Evolutionary conservation across 1,140 invertebrate species (phyloP).

Genomic region (Apolygus lucorum): DNA sequence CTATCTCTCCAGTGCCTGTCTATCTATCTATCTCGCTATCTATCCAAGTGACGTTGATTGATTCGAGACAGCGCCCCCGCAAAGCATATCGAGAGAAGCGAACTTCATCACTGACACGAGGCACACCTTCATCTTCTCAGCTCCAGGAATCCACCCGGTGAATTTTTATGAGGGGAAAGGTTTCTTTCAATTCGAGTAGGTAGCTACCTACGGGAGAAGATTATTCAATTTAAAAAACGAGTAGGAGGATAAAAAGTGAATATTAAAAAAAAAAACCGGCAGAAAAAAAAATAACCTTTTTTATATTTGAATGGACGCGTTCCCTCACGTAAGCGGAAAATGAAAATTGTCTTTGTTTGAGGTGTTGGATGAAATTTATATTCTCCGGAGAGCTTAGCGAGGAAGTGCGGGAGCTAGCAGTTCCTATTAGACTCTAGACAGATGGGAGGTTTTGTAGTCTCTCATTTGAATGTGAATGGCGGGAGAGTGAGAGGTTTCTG

Average conservation of each 20-base stretch:
- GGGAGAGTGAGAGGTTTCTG: not conserved
- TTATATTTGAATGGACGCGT: not conserved
- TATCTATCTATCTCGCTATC: not conserved
- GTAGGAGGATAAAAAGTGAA: not conserved
- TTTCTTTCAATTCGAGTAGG: not conserved
- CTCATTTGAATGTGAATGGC: not conserved
- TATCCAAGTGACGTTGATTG: not conserved
- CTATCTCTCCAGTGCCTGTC: not conserved
- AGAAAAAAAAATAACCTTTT: no score
- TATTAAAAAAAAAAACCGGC: no score
- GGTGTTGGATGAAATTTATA: not conserved
- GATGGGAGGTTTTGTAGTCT: not conserved
- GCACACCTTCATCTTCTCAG: no score
- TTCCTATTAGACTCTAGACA: not conserved
- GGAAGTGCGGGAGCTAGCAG: not conserved
- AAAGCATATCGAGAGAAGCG: not conserved
- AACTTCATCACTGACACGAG: not conserved
- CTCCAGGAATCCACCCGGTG: not conserved
- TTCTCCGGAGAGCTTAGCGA: not conserved
- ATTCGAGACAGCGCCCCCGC: not conserved
- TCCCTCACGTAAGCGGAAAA: not conserved
- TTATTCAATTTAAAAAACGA: not conserved
- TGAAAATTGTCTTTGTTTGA: not conserved
- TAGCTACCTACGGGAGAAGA: no score
- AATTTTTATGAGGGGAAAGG: not conserved